Evolutionary conservation across 2,113 vertebrate genomes (phyloP).

Genomic region (Chaetodon auriga): DNA sequence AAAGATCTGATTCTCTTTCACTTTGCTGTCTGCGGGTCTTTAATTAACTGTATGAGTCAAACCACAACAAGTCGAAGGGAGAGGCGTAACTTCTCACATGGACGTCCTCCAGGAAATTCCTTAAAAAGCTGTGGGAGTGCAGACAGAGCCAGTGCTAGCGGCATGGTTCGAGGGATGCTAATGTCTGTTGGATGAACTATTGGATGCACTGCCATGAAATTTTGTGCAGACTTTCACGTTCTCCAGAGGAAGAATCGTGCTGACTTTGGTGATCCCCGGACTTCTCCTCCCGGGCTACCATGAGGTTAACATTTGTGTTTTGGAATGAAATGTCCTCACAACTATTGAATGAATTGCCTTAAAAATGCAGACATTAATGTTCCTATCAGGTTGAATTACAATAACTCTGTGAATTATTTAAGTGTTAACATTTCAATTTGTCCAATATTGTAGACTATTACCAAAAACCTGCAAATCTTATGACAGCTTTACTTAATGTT

Average conservation of each 20-base stretch:
- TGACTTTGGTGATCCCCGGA: background rate
- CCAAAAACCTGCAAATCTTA: background rate
- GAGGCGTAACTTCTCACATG: slow-evolving; percentile 21
- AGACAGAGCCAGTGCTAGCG: background rate
- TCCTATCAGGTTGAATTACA: background rate
- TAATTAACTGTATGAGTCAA: slow-evolving; percentile 53
- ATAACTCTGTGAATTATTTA: background rate
- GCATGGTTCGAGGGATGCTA: background rate
- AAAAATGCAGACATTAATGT: background rate
- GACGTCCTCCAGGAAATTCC: slow-evolving; percentile 26
- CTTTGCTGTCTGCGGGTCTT: slow-evolving; percentile 31
- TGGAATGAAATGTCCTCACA: background rate
- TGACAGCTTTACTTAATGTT: background rate
- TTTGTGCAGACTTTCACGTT: background rate
- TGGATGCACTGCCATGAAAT: background rate
- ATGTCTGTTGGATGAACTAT: too few species aligned
- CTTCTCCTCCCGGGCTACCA: background rate
- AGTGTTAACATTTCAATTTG: background rate
- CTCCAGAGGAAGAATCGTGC: background rate
- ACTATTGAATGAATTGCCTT: background rate
- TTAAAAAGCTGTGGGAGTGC: slow-evolving; percentile 15
- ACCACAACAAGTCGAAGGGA: slow-evolving; percentile 10
- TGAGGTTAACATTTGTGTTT: background rate
- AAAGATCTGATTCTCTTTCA: slow-evolving; percentile 16
- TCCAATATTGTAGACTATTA: background rate